A percentile compares a stretch with the other conserved stretches of the same genome.
These are phyloP conservation scores for Drosophila aldrichi DNA, from an alignment of 2,888 invertebrate genomes.

Conservation along the genomic window DNA sequence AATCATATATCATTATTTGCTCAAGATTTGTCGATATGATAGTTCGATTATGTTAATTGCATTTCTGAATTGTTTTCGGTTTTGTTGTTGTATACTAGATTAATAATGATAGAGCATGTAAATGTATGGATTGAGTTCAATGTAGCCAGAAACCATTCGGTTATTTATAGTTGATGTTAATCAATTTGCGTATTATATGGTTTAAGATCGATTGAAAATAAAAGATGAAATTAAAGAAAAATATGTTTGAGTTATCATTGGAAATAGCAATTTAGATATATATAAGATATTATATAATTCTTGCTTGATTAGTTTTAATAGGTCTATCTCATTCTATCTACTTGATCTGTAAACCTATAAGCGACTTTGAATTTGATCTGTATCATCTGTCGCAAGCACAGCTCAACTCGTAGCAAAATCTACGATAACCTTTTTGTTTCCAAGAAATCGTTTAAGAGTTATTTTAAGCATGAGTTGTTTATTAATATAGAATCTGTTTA, in stretches of 20 bases:
- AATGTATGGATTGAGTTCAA: no score
- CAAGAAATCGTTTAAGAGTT: not conserved
- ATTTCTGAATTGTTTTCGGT: not conserved
- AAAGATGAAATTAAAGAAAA: no score
- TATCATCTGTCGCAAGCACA: not conserved
- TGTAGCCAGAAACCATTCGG: no score
- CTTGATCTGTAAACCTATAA: not conserved
- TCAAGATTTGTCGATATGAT: conserved; percentile 9
- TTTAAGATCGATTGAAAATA: no score
- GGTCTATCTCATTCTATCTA: not conserved
- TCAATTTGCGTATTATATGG: no score
- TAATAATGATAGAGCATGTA: no score
- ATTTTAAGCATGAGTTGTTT: not conserved
- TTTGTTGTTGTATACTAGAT: not conserved
- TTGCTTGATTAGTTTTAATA: not conserved
- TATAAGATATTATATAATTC: not conserved
- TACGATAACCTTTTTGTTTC: not conserved
- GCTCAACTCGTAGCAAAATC: not conserved
- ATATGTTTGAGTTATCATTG: no score
- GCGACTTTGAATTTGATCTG: no score
- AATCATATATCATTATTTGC: conserved; percentile 8
- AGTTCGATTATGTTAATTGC: conserved; percentile 8
- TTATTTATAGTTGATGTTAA: no score
- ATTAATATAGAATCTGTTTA: not conserved
- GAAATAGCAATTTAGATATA: no score